These are phyloP conservation scores for Tretioscincus oriximinensis DNA, from an alignment of 2,113 vertebrate species.

Conservation along the genomic window DNA sequence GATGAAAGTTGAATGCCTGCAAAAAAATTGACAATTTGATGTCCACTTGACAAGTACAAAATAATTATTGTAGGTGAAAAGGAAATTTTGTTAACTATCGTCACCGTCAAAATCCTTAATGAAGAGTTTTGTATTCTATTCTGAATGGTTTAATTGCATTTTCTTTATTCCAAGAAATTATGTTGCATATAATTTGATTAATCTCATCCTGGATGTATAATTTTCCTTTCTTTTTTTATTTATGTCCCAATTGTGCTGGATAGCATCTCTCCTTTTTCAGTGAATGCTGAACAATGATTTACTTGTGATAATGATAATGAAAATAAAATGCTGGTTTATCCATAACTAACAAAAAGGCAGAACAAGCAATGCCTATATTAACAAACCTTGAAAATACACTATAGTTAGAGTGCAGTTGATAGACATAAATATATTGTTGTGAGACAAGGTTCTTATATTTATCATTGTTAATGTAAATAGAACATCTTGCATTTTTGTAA, in stretches of 20 bases:
- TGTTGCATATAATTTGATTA: neutral
- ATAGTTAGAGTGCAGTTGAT: constrained; percentile 8
- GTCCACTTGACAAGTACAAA: no score
- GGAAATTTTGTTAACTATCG: no score
- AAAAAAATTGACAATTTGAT: no score
- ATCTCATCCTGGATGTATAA: neutral
- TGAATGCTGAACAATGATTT: neutral
- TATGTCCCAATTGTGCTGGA: no score
- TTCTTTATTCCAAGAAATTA: neutral
- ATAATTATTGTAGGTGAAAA: no score
- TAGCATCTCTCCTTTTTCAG: neutral
- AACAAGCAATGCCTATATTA: constrained; percentile 33
- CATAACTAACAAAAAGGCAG: neutral
- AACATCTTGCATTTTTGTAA: constrained; percentile 55
- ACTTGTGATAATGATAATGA: neutral
- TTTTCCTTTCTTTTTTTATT: neutral
- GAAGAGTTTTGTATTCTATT: neutral
- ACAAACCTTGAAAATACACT: constrained; percentile 22
- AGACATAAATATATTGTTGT: neutral
- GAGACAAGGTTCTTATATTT: neutral
- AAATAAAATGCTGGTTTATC: constrained; percentile 8
- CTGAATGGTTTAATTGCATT: neutral
- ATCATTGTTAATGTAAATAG: constrained; percentile 9
- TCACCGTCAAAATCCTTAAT: no score
- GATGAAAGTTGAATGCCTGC: no score